Base-by-base conservation (phyloP, 2,888 invertebrate genomes). In the Timema cristinae region DNA sequence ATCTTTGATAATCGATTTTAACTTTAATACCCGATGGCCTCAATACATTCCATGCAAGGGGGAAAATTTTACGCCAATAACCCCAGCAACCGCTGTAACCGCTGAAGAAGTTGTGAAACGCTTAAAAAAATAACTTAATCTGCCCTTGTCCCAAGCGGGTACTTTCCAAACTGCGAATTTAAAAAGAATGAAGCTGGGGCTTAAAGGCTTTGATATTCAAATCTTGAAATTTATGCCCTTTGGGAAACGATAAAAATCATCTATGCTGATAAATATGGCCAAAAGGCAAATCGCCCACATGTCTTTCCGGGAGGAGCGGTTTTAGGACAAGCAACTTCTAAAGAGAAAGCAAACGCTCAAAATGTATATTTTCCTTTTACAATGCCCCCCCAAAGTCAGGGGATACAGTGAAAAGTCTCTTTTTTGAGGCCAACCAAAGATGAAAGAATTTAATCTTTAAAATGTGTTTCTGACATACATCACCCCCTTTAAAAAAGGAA, bases 401-500 rank as follows among this genome's bases (percentile, higher is more conserved):
- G 56, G 73, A 75, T 52, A 76, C 78, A n/a, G 72, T 77, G 66
- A 69, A 49, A 77, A 77, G 15, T 71, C 71, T 68, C 16, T n/a
- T 76, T 5, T 50, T 61, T 54, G 68, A 59, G 71, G 77, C 77
- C 50, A 71, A 74, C 54, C 70, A 77, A 67, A 73, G 76, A 71
- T 69, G 76, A 32, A 75, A 77, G 71, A 59, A 66, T 16, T 67
- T 73, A 8, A 68, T 72, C 50, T 75, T 76, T 61, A 76, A 77
- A 69, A 70, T 70, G 7, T 77, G 77, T 71, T 74, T 79, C 9
- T 79, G 8, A 80, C 79, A 68, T 80, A 79, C 71, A 63, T 74
- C 80, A 80, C 54, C 81, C 79, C 7, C 74, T 80, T 13, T 80
- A 77, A 71, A 70, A 61, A 6, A 79, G 80, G 77, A 79, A 79